phyloP scores from a whole-genome alignment of 2,797 vertebrate genomes.

The Megaceryle alcyon region DNA sequence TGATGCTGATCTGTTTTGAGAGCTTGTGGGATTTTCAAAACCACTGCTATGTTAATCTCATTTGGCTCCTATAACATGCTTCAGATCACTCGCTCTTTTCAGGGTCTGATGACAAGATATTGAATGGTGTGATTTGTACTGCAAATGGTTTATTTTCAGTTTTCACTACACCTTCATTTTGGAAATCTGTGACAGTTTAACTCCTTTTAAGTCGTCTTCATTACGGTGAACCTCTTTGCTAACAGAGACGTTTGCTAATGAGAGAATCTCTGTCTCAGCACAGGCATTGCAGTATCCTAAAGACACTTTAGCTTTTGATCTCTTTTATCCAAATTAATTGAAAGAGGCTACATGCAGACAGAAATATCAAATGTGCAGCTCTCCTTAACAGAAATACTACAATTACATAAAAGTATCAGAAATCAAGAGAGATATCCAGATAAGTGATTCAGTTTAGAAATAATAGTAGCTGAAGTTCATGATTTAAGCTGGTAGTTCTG shows the following conservation, averaged over 20 bases:
- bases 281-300: background rate
- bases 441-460: background rate
- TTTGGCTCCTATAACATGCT: background rate
- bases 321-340: background rate
- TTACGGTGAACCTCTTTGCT: background rate
- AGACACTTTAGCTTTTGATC: background rate
- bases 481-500: background rate
- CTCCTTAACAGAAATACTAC: background rate
- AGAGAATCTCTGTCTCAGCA: background rate
- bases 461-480: slow-evolving; percentile 1
- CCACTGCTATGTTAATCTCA: slow-evolving; percentile 25
- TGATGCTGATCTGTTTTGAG: slow-evolving; percentile 22
- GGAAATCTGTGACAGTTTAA: background rate
- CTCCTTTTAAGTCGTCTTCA: background rate
- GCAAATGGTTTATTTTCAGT: background rate
- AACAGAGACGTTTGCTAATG: background rate
- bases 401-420: slow-evolving; percentile 1
- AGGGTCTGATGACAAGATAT: background rate
- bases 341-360: background rate
- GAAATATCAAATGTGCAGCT: background rate
- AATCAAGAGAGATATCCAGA: background rate
- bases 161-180: background rate
- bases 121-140: background rate
- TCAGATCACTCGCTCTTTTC: background rate
- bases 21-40: slow-evolving; percentile 46